These are phyloP conservation scores for Rhea pennata DNA, from an alignment of 2,113 vertebrate genomes.

Conservation along the genomic window DNA sequence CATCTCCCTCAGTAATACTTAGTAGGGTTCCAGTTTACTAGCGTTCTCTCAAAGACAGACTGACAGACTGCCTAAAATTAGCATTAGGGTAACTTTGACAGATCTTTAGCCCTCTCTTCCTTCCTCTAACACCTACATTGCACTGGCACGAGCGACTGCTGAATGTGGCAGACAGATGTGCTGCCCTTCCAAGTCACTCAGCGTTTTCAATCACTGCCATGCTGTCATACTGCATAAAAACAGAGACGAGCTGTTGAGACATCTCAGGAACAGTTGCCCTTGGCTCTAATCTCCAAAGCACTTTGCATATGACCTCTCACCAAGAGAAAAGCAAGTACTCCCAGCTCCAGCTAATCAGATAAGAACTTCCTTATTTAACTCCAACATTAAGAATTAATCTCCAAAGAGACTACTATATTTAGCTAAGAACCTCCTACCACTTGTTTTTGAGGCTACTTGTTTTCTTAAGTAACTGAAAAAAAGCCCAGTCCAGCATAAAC, in stretches of 20 bases:
- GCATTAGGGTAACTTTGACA: not conserved
- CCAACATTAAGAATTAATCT: conserved; percentile 17
- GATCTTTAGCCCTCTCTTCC: not conserved
- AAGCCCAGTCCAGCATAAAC: not conserved
- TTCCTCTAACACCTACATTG: not conserved
- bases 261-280: not conserved
- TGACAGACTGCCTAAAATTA: not conserved
- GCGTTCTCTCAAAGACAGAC: not conserved
- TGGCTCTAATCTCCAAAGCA: not conserved
- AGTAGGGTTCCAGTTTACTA: not conserved
- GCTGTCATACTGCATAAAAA: not conserved
- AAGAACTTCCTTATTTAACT: not conserved
- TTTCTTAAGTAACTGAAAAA: not conserved
- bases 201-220: not conserved
- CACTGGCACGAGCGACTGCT: accelerated
- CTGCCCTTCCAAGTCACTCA: not conserved
- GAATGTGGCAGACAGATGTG: not conserved
- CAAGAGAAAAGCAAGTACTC: not conserved
- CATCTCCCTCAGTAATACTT: not conserved
- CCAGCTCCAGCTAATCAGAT: conserved; percentile 25
- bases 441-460: not conserved
- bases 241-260: not conserved
- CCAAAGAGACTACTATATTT: conserved; percentile 35
- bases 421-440: not conserved
- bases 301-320: not conserved